Evolutionary conservation across 2,888 invertebrate genomes (phyloP).

Genomic region (Heliconius hortense): DNA sequence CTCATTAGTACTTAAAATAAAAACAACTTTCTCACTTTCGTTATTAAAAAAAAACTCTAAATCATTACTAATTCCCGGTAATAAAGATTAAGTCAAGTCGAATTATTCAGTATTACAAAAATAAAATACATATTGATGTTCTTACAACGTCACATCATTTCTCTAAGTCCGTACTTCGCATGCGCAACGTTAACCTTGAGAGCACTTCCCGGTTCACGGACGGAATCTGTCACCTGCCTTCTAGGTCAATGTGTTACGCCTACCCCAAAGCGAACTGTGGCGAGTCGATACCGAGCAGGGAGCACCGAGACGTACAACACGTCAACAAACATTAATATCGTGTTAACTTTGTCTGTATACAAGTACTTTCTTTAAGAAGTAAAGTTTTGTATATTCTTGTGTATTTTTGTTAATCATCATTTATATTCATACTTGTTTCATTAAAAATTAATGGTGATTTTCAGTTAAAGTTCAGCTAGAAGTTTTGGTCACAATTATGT

Average conservation of each 20-base stretch:
- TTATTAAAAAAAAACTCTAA: neutral
- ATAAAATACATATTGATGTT: conserved; percentile 12
- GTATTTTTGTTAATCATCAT: neutral
- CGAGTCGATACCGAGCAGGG: conserved; percentile 16
- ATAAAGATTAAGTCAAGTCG: neutral
- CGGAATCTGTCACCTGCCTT: conserved; percentile 63
- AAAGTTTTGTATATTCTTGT: neutral
- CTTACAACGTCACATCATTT: conserved; percentile 55
- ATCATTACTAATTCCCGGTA: neutral
- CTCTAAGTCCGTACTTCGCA: conserved; percentile 53
- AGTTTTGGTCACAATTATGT: neutral
- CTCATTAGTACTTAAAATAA: neutral
- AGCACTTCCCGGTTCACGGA: conserved; percentile 76
- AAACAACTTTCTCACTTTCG: neutral
- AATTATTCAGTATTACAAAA: neutral
- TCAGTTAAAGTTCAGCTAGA: neutral
- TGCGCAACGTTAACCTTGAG: conserved; percentile 69
- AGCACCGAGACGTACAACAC: neutral
- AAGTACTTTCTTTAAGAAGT: neutral
- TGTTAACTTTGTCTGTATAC: neutral
- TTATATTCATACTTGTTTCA: neutral
- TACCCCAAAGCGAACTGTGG: conserved; percentile 28
- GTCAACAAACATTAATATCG: neutral
- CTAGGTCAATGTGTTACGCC: conserved; percentile 67
- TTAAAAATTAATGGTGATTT: too few relatives aligned